These are phyloP conservation scores for Acanthochromis polyacanthus DNA, from an alignment of 2,113 vertebrate genomes.

Conservation along the genomic window DNA sequence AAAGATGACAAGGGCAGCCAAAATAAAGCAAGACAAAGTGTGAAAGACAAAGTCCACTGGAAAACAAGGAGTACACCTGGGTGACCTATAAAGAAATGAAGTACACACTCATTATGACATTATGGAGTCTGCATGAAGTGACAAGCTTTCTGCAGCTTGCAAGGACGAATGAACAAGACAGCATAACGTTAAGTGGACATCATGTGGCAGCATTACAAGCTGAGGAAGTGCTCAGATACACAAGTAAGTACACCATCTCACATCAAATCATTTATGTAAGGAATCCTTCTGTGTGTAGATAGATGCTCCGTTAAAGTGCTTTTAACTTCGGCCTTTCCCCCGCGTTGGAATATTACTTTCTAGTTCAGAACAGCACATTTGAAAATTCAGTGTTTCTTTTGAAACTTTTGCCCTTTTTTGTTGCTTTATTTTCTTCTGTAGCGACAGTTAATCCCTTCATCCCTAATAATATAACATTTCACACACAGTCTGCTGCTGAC, in stretches of 20 bases:
- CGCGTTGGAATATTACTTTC: background rate
- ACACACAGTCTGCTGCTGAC: no score
- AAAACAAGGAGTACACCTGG: no score
- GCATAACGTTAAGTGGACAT: slow-evolving; percentile 29
- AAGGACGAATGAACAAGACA: slow-evolving; percentile 2
- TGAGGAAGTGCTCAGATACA: slow-evolving; percentile 22
- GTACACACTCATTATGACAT: background rate
- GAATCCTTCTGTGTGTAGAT: slow-evolving; percentile 15
- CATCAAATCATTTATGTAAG: slow-evolving; percentile 8
- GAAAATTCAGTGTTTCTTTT: background rate
- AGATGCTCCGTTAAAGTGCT: background rate
- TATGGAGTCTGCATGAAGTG: background rate
- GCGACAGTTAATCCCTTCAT: background rate
- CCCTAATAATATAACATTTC: background rate
- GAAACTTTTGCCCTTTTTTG: background rate
- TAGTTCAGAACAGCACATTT: background rate
- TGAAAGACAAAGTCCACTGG: no score
- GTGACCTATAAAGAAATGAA: no score
- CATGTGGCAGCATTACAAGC: slow-evolving; percentile 10
- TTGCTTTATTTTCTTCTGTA: background rate
- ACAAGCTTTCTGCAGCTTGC: no score
- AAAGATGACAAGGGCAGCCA: no score
- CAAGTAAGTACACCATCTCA: slow-evolving; percentile 15
- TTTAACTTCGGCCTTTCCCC: background rate
- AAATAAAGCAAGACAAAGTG: no score